Evolutionary conservation across 1,140 invertebrate genomes (phyloP).

Genomic region (Drosophila malerkotliana): DNA sequence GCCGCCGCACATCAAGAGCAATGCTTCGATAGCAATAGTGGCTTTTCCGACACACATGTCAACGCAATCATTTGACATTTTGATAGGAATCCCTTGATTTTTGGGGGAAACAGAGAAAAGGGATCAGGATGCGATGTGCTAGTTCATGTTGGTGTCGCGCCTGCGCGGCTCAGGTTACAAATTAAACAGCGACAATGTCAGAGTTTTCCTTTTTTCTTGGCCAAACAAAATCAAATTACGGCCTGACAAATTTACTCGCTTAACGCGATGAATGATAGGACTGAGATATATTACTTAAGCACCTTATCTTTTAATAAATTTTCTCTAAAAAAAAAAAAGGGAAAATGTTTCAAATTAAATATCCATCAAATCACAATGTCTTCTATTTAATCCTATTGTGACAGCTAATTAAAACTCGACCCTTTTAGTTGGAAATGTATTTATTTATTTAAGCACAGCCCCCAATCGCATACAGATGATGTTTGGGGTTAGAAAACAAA

Average conservation of each 20-base stretch:
- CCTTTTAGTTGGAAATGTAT: constrained; percentile 21
- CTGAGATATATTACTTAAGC: background rate
- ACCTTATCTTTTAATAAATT: constrained; percentile 1
- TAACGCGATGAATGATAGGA: constrained; percentile 15
- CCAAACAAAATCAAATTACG: constrained; percentile 49
- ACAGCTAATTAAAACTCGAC: constrained; percentile 24
- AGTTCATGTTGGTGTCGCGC: constrained; percentile 52
- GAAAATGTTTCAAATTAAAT: background rate
- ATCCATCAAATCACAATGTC: background rate
- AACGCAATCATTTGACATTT: constrained; percentile 80
- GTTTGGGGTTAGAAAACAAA: constrained; percentile 41
- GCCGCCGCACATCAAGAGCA: constrained; percentile 20
- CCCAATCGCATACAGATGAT: constrained; percentile 29
- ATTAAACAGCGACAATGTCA: constrained; percentile 42
- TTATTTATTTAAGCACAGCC: constrained; percentile 43
- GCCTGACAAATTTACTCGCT: constrained; percentile 51
- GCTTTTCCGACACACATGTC: constrained; percentile 57
- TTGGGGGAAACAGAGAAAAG: background rate
- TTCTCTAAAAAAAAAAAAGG: background rate
- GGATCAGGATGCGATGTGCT: constrained; percentile 18
- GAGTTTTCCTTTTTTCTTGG: constrained; percentile 20
- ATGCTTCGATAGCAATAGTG: constrained; percentile 31
- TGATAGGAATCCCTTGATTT: constrained; percentile 51
- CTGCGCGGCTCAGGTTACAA: constrained; percentile 59
- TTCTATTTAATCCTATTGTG: constrained; percentile 30